Base-by-base conservation (phyloP, 2,888 invertebrate genomes). In the Oxytorus armatus region DNA sequence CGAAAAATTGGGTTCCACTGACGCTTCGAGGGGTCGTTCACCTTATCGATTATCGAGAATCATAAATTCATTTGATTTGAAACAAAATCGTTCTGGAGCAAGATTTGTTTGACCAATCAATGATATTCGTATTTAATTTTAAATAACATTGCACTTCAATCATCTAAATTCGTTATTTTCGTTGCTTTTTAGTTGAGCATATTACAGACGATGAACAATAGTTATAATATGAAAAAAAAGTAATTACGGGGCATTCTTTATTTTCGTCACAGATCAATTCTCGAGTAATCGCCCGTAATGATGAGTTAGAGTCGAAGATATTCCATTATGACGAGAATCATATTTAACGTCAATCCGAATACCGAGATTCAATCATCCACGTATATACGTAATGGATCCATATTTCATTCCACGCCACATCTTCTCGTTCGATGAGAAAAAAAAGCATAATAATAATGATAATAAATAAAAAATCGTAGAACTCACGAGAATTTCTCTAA, bases 401-500 rank as follows among this genome's bases (percentile, higher is more conserved):
- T 70, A 73, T 73, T 25, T 63, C 51, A 53, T 61, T 42, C 23
- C n/a, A 72, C 59, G 29, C 53, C 14, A 29, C 51, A n/a, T n/a
- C 63, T 72, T 49, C 59, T 47, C 49, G 44, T 57, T 21, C 42
- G 63, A 53, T 16, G 42, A 11, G 29, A 42, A 73, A 18, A 61
- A 29, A 51, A n/a, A n/a, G n/a, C n/a, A n/a, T n/a, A n/a, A n/a
- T n/a, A n/a, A n/a, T n/a, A n/a, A n/a, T n/a, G n/a, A 70, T 51
- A 59, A 39, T 16, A 21, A 49, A 14, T 25, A 61, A 23, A 29
- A 14, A 18, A 14, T 36, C 1, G 36, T 8, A 63, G 63, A n/a
- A 49, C 77, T 39, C 39, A 8, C 42, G 55, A 76, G 61, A 44
- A 63, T 77, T 77, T 55, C 55, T 61, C 39, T 70, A 55, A 69